Conservation (phyloP, 2,113 vertebrate genomes). For the Bothrops jararaca region DNA sequence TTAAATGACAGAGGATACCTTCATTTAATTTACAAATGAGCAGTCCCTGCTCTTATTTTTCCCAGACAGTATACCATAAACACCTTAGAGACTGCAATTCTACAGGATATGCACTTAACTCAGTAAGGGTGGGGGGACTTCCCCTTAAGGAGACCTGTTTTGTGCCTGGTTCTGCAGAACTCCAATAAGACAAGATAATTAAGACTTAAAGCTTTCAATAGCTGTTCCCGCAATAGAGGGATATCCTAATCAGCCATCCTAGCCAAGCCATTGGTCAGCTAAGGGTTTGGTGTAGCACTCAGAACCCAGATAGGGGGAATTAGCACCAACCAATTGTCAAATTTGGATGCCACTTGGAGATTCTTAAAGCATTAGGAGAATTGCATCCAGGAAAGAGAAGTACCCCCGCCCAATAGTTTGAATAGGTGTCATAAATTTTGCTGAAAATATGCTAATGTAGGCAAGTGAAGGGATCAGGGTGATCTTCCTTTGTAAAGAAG, state of each 20-base stretch:
- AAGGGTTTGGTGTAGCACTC: neutral
- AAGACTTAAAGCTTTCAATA: neutral
- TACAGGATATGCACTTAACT: neutral
- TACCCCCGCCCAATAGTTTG: neutral
- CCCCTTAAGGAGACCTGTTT: neutral
- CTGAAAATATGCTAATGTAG: neutral
- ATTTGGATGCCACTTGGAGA: neutral
- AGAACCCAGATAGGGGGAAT: neutral
- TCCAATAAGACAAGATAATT: neutral
- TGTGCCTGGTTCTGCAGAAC: neutral
- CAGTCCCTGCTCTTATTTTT: neutral
- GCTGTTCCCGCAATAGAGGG: neutral
- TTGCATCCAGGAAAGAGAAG: neutral
- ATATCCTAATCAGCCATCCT: neutral
- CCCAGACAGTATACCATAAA: neutral
- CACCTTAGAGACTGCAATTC: neutral
- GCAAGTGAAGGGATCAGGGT: neutral
- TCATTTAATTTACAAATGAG: neutral
- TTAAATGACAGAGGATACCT: neutral
- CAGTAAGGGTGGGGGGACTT: neutral
- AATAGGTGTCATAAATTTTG: neutral
- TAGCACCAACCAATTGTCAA: neutral
- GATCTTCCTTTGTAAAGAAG: neutral
- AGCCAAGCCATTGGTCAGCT: neutral
- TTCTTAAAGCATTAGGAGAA: neutral